Evolutionary conservation across 2,888 invertebrate species (phyloP), one percentile per base, ranked within the genome.

Genomic region (Drosophila colorata): DNA sequence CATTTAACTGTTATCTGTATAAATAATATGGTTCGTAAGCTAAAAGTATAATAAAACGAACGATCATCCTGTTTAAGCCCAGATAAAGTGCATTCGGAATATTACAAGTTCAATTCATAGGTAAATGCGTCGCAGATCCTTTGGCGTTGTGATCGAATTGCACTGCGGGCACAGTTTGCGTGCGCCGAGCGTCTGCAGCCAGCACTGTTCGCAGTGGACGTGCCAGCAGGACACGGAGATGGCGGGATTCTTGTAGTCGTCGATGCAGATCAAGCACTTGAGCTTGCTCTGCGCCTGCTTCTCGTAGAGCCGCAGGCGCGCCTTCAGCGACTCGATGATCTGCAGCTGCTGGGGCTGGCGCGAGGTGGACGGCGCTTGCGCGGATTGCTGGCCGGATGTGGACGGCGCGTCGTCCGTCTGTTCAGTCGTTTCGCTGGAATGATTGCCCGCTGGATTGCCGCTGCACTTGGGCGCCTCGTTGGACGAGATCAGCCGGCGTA

Each of bases 141-240:
- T 94, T 0, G 98, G 95, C 0, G 97, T 96, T 3, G 98, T 98
- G 80, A 98, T 98, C 91, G 97, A 96, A 93, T 97, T 98, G 92
- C 98, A 98, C 90, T 98, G 98, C 0, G 98, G 98, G 90, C 98
- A 98, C 8, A 98, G 94, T 90, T 98, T 98, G 93, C 98, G 97
- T 1, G 96, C 96, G 38, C 97, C 96, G 14, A 90, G 71, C 1
- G 95, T 95, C 58, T 95, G 94, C 0, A 95, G 92, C 95, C 95
- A 95, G 80, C 95, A 95, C 31, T 94, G 94, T 93, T 98, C 98
- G 90, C 98, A 98, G 92, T 98, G 97, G 0, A 98, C 98, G 92
- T 98, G 98, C 98, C 98, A 98, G 92, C 98, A 98, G 90, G 97
- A 97, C 67, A 98, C 96, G 1, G 98, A 98, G 55, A 97, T 97